phyloP scores from a whole-genome alignment of 2,888 invertebrate species.

The Clivina fossor region DNA sequence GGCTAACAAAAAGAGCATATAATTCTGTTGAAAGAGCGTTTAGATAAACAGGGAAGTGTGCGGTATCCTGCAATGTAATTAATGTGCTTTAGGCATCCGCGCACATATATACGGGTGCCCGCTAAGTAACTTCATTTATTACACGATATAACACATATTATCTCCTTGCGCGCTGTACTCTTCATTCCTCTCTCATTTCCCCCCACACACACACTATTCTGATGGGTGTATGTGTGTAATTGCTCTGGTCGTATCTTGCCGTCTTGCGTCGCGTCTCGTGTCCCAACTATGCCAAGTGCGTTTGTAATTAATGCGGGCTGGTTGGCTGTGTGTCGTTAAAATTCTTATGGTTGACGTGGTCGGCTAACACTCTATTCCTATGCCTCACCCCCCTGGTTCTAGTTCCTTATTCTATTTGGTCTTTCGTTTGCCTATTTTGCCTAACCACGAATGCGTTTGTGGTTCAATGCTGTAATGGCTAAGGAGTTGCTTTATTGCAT shows the following conservation, averaged over 20 bases:
- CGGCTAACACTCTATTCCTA: too few species aligned
- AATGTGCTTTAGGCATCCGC: conserved; percentile 23
- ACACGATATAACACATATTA: conserved; percentile 32
- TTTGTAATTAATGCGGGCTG: conserved; percentile 51
- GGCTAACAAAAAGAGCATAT: too few species aligned
- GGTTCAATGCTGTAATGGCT: too few species aligned
- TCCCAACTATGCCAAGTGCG: conserved; percentile 44
- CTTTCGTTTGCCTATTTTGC: too few species aligned
- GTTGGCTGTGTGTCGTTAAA: conserved; percentile 49
- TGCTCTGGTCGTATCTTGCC: background rate
- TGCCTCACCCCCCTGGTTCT: too few species aligned
- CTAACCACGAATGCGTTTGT: too few species aligned
- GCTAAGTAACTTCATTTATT: conserved; percentile 47
- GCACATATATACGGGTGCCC: conserved; percentile 21
- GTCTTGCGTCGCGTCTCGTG: too few species aligned
- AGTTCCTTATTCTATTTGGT: too few species aligned
- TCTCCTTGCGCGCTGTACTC: background rate
- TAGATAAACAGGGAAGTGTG: background rate
- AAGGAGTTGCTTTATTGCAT: too few species aligned
- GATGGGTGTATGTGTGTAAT: conserved; percentile 42
- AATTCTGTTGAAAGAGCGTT: too few species aligned
- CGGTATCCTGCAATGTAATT: conserved; percentile 35
- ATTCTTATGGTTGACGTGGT: conserved; percentile 43
- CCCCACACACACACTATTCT: conserved; percentile 47
- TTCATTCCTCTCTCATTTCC: too few species aligned